These are phyloP conservation scores for Crotalus viridis DNA, from an alignment of 2,113 vertebrate genomes.

Conservation along the genomic window DNA sequence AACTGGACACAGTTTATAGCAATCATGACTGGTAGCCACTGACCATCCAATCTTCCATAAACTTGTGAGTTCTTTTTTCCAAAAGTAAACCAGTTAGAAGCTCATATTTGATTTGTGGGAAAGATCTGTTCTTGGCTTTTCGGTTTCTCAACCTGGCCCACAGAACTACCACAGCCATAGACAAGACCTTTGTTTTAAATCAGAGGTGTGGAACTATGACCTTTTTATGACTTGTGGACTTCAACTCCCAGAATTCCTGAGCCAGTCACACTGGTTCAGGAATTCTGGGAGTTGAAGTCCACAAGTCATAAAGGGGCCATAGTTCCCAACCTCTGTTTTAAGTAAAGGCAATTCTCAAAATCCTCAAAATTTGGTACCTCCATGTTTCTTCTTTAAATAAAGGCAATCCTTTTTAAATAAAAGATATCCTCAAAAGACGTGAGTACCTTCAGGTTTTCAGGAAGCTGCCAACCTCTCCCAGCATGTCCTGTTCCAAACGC, in stretches of 20 bases:
- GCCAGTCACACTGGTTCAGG: neutral
- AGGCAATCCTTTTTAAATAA: neutral
- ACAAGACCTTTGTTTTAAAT: neutral
- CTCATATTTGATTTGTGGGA: neutral
- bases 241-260: neutral
- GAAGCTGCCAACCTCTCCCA: neutral
- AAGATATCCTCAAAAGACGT: neutral
- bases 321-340: neutral
- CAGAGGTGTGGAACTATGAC: neutral
- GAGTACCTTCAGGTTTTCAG: neutral
- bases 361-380: neutral
- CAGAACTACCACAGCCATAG: neutral
- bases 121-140: neutral
- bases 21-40: neutral
- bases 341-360: neutral
- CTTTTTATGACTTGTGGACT: neutral
- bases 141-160: neutral
- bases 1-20: neutral
- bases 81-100: neutral
- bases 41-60: too few relatives aligned
- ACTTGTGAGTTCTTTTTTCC: neutral
- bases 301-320: neutral
- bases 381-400: neutral
- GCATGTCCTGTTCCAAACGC: conserved; percentile 3
- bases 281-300: too few relatives aligned